A percentile compares a stretch with the other conserved stretches of the same genome.
Evolutionary conservation across 1,140 invertebrate genomes (phyloP).

Genomic region (Pentalonia nigronervosa): DNA sequence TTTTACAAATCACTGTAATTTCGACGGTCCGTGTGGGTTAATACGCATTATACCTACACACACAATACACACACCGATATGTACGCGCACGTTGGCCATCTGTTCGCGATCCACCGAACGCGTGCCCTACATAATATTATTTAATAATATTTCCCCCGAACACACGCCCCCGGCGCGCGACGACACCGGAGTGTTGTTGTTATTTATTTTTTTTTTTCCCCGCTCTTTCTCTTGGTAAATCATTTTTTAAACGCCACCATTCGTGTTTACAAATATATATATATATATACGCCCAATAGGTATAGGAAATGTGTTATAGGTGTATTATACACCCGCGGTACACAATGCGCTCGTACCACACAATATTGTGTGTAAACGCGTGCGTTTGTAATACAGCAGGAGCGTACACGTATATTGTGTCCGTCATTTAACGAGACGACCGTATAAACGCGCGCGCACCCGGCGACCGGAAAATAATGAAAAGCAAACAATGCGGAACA

Average conservation of each 20-base stretch:
- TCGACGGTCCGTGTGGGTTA: slow-evolving; percentile 25
- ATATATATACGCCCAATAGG: neutral
- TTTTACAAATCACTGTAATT: slow-evolving; percentile 37
- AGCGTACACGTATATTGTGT: neutral
- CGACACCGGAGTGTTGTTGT: neutral
- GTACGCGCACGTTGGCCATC: neutral
- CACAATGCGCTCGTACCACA: neutral
- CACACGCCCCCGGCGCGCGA: slow-evolving; percentile 28
- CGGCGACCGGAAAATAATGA: slow-evolving; percentile 13
- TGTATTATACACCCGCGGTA: too few species aligned
- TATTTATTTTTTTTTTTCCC: neutral
- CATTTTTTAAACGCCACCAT: neutral
- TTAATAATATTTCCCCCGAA: neutral
- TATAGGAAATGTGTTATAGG: neutral
- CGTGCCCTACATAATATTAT: neutral
- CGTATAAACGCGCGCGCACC: neutral
- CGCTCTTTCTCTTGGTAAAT: neutral
- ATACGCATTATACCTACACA: neutral
- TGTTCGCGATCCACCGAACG: slow-evolving; percentile 22
- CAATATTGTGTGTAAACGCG: too few species aligned
- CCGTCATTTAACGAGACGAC: neutral
- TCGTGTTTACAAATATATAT: neutral
- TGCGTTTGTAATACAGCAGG: too few species aligned
- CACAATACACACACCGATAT: neutral
- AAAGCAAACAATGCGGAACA: slow-evolving; percentile 19